phyloP scores from a whole-genome alignment of 2,888 invertebrate species.

The Graphium colonna region DNA sequence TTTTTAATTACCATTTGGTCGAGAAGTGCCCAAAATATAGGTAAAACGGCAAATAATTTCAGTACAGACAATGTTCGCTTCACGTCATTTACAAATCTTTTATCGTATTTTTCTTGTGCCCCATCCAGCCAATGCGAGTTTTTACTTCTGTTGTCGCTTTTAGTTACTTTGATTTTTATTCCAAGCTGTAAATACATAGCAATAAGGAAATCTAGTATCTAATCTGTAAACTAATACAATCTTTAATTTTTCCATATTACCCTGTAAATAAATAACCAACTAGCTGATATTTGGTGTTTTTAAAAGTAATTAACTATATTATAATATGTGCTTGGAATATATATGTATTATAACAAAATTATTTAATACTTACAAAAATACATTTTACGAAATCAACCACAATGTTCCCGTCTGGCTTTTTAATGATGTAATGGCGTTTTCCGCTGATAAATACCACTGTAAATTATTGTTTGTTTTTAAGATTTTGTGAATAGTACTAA shows the following conservation, averaged over 20 bases:
- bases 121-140: slow-evolving; percentile 93
- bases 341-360: no score
- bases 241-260: no score
- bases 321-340: no score
- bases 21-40: slow-evolving; percentile 95
- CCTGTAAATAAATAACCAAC: no score
- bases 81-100: slow-evolving; percentile 86
- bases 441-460: slow-evolving; percentile 87
- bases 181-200: no score
- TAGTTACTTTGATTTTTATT: slow-evolving; percentile 49
- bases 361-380: slow-evolving; percentile 78
- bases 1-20: slow-evolving; percentile 92
- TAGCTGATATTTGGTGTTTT: no score
- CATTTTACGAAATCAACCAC: slow-evolving; percentile 83
- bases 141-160: slow-evolving; percentile 54
- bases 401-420: slow-evolving; percentile 85
- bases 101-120: slow-evolving; percentile 86
- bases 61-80: slow-evolving; percentile 88
- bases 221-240: no score
- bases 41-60: slow-evolving; percentile 90
- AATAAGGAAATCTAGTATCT: no score
- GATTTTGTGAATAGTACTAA: no score
- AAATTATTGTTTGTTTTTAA: no score
- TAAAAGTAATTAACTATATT: no score
- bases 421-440: slow-evolving; percentile 81